A percentile compares a stretch with the other conserved stretches of the same genome.
Evolutionary conservation across 2,888 invertebrate genomes (phyloP).

Genomic region (Drosophila fulvimacula): DNA sequence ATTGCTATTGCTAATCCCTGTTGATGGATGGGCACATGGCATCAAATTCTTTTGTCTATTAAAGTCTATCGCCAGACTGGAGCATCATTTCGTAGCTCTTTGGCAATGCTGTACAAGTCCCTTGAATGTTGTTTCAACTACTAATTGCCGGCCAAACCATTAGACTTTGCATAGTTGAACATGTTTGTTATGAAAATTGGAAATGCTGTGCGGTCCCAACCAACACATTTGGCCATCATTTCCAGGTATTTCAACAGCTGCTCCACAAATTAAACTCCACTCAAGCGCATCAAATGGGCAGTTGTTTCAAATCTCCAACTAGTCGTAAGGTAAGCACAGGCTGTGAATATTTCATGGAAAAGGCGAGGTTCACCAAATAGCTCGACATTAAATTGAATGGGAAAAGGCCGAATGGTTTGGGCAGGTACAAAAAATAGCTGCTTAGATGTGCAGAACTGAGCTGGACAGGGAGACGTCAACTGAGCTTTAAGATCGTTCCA

Average conservation of each 20-base stretch:
- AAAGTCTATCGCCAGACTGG: neutral
- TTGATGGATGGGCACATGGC: slow-evolving; percentile 67
- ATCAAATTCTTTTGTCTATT: slow-evolving; percentile 18
- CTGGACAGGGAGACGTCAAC: neutral
- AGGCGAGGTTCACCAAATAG: neutral
- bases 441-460: neutral
- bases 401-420: neutral
- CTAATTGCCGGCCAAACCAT: slow-evolving; percentile 4
- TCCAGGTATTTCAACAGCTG: slow-evolving; percentile 10
- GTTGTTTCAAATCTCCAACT: slow-evolving; percentile 3
- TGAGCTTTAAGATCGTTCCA: neutral
- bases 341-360: neutral
- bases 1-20: slow-evolving; percentile 69
- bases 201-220: slow-evolving; percentile 18
- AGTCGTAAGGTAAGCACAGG: slow-evolving; percentile 2
- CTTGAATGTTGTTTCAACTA: slow-evolving; percentile 21
- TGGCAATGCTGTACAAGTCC: neutral
- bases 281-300: slow-evolving; percentile 15
- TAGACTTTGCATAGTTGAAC: slow-evolving; percentile 8
- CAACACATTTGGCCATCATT: slow-evolving; percentile 19
- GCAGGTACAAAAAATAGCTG: neutral
- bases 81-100: neutral
- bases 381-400: neutral
- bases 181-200: slow-evolving; percentile 30
- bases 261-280: slow-evolving; percentile 5